These are phyloP conservation scores for Cosmia trapezina DNA, from an alignment of 2,888 invertebrate genomes.

Conservation along the genomic window DNA sequence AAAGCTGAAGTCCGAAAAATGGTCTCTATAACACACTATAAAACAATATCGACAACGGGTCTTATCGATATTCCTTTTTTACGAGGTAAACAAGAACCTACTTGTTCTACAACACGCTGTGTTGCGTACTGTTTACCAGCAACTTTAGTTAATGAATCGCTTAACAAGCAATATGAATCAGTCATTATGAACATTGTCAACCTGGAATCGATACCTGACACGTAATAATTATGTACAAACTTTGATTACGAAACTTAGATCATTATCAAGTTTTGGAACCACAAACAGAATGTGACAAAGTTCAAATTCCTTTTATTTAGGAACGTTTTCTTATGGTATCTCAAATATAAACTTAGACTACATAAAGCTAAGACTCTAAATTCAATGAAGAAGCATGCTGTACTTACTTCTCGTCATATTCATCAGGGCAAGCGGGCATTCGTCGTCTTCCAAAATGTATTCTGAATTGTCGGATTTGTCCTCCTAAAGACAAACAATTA, in stretches of 20 bases:
- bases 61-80: too few species aligned
- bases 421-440: conserved; percentile 98
- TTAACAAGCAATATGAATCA: not conserved
- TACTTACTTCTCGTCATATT: conserved; percentile 96
- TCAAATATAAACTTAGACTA: not conserved
- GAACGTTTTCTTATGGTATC: not conserved
- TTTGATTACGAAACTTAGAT: conserved; percentile 14
- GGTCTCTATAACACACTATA: too few species aligned
- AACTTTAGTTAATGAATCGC: conserved; percentile 2
- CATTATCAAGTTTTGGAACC: conserved; percentile 1
- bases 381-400: conserved; percentile 38
- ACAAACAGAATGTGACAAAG: too few species aligned
- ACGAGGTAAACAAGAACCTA: too few species aligned
- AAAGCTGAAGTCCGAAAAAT: too few species aligned
- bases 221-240: not conserved
- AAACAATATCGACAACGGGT: too few species aligned
- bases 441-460: conserved; percentile 98
- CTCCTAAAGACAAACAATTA: conserved; percentile 81
- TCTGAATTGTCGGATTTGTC: conserved; percentile 94
- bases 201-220: not conserved
- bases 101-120: too few species aligned
- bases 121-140: not conserved
- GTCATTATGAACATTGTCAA: conserved; percentile 3
- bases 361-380: not conserved
- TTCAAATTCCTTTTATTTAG: not conserved